Percentiles rank a stretch among this genome's conserved stretches.
Evolutionary conservation across 1,140 invertebrate species (phyloP).

Genomic region (Tetramorium alpestre): DNA sequence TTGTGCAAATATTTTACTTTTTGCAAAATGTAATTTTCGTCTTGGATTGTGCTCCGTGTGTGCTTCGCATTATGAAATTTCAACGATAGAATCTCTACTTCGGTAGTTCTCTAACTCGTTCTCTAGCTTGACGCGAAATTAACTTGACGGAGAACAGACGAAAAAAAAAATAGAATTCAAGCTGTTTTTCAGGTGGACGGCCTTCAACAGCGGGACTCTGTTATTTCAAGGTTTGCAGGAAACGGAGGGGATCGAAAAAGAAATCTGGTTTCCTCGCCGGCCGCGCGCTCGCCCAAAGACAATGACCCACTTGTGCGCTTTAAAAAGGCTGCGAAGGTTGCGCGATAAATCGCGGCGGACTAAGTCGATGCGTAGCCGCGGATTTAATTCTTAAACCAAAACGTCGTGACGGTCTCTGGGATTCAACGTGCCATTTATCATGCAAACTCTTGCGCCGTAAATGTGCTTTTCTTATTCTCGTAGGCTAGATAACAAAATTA

Average conservation of each 20-base stretch:
- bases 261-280: constrained; percentile 27
- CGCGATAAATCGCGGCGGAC: constrained; percentile 15
- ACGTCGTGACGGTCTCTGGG: neutral
- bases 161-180: neutral
- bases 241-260: neutral
- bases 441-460: neutral
- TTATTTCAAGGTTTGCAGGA: constrained; percentile 32
- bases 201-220: neutral
- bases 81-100: neutral
- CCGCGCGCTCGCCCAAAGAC: neutral
- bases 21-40: constrained; percentile 29
- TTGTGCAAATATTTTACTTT: constrained; percentile 25
- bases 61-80: constrained; percentile 20
- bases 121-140: neutral
- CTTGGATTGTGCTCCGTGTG: neutral
- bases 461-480: neutral
- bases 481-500: neutral
- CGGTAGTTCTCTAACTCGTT: constrained; percentile 2
- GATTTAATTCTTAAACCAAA: constrained; percentile 12
- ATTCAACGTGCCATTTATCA: constrained; percentile 11
- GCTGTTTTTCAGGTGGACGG: neutral
- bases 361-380: constrained; percentile 15
- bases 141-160: neutral
- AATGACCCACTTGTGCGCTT: constrained; percentile 59
- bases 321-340: constrained; percentile 38